Conservation (phyloP, 2,888 invertebrate species). For the Troides oblongomaculatus region DNA sequence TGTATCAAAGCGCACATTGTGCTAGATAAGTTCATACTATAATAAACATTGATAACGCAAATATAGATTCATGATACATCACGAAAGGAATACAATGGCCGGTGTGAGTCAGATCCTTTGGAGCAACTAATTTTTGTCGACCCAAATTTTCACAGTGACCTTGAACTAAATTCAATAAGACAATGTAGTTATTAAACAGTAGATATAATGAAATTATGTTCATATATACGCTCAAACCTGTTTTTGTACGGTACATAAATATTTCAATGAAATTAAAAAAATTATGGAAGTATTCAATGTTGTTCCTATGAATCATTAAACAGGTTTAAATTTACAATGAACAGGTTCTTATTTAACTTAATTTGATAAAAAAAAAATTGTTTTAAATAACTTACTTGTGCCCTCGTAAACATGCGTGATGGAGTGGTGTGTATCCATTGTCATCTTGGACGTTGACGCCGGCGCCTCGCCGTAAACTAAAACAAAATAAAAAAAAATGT, state of each 20-base stretch:
- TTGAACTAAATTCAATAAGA: constrained; percentile 10
- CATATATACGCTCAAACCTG: too few species aligned
- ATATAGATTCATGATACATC: constrained; percentile 13
- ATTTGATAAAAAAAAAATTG: not conserved
- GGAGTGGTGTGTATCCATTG: constrained; percentile 95
- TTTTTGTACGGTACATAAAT: too few species aligned
- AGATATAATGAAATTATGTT: too few species aligned
- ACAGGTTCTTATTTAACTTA: not conserved
- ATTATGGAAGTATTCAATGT: too few species aligned
- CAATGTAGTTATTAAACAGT: too few species aligned
- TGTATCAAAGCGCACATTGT: constrained; percentile 11
- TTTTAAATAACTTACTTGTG: constrained; percentile 85
- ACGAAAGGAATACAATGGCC: constrained; percentile 7
- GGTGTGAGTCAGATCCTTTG: constrained; percentile 7
- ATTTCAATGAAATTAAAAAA: too few species aligned
- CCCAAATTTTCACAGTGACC: not conserved
- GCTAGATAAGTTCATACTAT: constrained; percentile 7
- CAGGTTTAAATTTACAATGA: too few species aligned
- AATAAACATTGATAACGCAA: constrained; percentile 17
- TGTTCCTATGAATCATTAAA: too few species aligned
- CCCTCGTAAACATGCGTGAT: constrained; percentile 95
- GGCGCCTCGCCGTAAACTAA: constrained; percentile 92
- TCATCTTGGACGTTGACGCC: constrained; percentile 96
- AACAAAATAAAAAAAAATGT: constrained; percentile 47
- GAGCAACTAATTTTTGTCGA: not conserved